A percentile compares a stretch with the other conserved stretches of the same genome.
Conservation (phyloP, 1,140 invertebrate genomes). For the Lamellibrachia luymesi region DNA sequence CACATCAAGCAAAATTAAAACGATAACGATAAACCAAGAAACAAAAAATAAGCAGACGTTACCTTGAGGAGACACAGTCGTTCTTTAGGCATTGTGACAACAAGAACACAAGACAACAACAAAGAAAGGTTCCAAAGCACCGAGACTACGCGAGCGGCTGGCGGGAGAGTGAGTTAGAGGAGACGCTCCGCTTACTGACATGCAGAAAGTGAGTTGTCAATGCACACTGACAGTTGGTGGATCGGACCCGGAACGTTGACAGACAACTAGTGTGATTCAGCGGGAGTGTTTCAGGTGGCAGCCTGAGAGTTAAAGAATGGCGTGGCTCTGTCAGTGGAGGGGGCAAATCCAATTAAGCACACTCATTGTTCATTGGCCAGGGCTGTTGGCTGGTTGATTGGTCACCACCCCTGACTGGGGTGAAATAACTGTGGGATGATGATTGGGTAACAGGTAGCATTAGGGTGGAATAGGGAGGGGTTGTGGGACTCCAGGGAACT, state of each 20-base stretch:
- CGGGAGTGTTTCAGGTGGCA: background rate
- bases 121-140: background rate
- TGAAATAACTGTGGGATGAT: background rate
- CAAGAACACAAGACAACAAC: background rate
- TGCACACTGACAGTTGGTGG: background rate
- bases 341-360: background rate
- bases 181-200: background rate
- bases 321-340: background rate
- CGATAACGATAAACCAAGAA: background rate
- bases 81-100: background rate
- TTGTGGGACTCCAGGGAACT: background rate
- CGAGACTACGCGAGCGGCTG: background rate
- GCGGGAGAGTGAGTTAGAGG: background rate
- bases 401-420: background rate
- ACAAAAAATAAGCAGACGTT: background rate
- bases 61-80: background rate
- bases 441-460: background rate
- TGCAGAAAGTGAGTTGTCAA: background rate
- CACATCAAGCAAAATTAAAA: background rate
- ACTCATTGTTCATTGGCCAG: background rate
- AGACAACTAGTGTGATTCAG: background rate
- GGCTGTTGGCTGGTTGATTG: background rate
- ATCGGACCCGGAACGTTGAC: background rate
- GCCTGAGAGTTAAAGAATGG: background rate
- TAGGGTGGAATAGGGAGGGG: background rate